These are phyloP conservation scores for Pseudomyrmex cubaensis DNA, from an alignment of 1,140 invertebrate species.

Conservation along the genomic window DNA sequence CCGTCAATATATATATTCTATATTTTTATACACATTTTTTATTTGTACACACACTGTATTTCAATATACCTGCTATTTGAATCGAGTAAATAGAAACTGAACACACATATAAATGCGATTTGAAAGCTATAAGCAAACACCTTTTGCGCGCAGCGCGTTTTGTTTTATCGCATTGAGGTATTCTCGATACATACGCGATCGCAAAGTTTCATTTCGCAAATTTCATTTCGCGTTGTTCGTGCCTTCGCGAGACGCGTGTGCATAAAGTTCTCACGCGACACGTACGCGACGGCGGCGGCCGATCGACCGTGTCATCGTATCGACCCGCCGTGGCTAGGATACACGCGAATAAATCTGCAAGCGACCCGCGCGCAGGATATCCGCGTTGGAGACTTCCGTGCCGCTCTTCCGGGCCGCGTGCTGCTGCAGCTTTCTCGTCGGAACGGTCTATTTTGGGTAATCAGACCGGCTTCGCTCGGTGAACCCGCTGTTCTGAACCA, in stretches of 20 bases:
- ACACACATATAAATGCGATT: background rate
- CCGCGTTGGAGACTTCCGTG: slow-evolving; percentile 59
- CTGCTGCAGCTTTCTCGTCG: slow-evolving; percentile 21
- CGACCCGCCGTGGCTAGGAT: slow-evolving; percentile 38
- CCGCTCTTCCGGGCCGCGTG: slow-evolving; percentile 46
- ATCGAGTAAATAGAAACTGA: background rate
- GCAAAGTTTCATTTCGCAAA: slow-evolving; percentile 42
- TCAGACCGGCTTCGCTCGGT: slow-evolving; percentile 44
- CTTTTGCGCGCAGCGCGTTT: no score
- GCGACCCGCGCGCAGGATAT: slow-evolving; percentile 60
- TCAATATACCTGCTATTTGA: background rate
- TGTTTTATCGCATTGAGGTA: background rate
- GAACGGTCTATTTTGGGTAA: slow-evolving; percentile 66
- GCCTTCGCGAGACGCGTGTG: slow-evolving; percentile 6
- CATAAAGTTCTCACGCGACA: slow-evolving; percentile 17
- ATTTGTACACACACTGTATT: background rate
- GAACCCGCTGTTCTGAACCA: slow-evolving; percentile 29
- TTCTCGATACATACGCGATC: background rate
- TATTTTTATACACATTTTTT: background rate
- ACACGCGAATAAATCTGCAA: slow-evolving; percentile 67
- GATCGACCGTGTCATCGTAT: slow-evolving; percentile 61
- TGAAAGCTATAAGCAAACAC: background rate
- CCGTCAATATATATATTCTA: background rate
- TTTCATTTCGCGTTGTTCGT: slow-evolving; percentile 7
- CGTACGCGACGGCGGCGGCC: background rate